Conservation (phyloP, 2,113 vertebrate genomes). For the Theristicus caerulescens region DNA sequence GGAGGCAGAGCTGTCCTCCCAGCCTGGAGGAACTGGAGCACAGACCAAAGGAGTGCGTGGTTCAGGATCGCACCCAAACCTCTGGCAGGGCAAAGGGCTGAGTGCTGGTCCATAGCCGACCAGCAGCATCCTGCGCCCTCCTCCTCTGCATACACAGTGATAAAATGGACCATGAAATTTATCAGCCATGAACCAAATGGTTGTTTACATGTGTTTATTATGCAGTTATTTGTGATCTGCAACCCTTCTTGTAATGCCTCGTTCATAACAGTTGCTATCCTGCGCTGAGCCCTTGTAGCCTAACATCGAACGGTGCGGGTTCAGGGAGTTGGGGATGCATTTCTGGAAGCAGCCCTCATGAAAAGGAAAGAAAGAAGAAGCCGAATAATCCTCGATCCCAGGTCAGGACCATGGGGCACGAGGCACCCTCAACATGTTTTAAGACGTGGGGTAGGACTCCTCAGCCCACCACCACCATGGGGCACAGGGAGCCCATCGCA, state of each 20-base stretch:
- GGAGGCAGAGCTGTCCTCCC: background rate
- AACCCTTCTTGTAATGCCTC: background rate
- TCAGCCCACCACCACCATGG: background rate
- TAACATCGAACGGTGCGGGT: accelerated
- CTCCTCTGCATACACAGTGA: background rate
- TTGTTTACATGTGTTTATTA: constrained; percentile 33
- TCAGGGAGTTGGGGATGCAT: accelerated
- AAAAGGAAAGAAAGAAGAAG: background rate
- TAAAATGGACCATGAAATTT: constrained; percentile 50
- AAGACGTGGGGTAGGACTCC: accelerated
- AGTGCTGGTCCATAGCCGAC: background rate
- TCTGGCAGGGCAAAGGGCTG: background rate
- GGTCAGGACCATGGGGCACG: background rate
- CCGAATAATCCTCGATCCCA: accelerated
- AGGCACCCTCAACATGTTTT: background rate
- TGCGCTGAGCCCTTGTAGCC: background rate
- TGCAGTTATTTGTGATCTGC: constrained; percentile 11
- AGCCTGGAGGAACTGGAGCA: background rate
- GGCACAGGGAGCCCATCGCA: background rate
- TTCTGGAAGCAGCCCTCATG: background rate
- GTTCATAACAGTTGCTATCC: accelerated
- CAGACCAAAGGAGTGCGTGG: accelerated
- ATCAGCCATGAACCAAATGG: constrained; percentile 55
- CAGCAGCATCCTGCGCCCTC: background rate
- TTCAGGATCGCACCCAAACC: too few species aligned